These are phyloP conservation scores for Cheilosia soror DNA, from an alignment of 2,888 invertebrate species.

Conservation along the genomic window DNA sequence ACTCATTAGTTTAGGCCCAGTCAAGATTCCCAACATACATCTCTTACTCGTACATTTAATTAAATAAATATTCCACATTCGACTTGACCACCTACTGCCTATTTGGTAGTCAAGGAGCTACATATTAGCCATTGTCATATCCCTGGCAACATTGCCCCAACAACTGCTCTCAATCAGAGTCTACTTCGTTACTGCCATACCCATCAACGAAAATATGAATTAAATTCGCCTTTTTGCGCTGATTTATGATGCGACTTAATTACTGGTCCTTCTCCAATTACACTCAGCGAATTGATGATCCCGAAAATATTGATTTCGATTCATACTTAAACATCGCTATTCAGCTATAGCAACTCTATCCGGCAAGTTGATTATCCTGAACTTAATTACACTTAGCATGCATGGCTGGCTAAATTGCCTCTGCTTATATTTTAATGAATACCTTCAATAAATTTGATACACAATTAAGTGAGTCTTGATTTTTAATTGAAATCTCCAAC, in stretches of 20 bases:
- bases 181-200: too few relatives aligned
- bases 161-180: too few relatives aligned
- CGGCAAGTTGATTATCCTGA: not conserved
- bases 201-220: too few relatives aligned
- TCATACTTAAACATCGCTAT: not conserved
- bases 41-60: too few relatives aligned
- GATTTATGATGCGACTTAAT: not conserved
- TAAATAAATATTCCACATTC: too few relatives aligned
- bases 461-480: conserved; percentile 59
- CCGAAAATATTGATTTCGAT: not conserved
- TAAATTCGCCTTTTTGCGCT: too few relatives aligned
- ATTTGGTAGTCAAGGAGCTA: too few relatives aligned
- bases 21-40: too few relatives aligned
- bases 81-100: too few relatives aligned
- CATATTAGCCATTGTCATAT: too few relatives aligned
- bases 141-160: too few relatives aligned
- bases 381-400: not conserved
- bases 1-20: too few relatives aligned
- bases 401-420: not conserved
- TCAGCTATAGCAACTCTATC: not conserved
- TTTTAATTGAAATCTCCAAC: conserved; percentile 61
- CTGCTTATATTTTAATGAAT: conserved; percentile 51
- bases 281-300: not conserved
- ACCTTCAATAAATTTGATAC: conserved; percentile 61
- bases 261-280: not conserved